Conservation (phyloP, 2,888 invertebrate genomes). For the Sinotaia quadrata region DNA sequence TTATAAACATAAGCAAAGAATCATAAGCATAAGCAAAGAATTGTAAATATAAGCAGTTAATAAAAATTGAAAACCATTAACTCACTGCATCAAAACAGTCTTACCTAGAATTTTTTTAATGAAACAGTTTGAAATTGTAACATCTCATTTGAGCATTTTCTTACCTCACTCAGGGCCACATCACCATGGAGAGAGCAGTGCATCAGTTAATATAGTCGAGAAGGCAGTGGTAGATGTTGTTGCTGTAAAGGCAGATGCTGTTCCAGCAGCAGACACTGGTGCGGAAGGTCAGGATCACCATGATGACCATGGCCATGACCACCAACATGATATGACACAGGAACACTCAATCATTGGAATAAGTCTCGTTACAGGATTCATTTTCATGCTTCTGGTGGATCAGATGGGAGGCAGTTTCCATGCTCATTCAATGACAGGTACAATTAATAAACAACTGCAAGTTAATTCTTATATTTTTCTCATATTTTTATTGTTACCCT, state of each 20-base stretch:
- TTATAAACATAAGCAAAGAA: no score
- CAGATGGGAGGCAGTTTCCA: conserved; percentile 76
- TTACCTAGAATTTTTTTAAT: no score
- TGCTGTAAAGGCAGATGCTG: neutral
- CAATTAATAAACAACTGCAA: conserved; percentile 11
- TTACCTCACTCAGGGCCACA: no score
- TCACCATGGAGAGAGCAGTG: conserved; percentile 7
- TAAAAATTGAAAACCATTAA: no score
- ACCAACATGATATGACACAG: conserved; percentile 72
- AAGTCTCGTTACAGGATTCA: conserved; percentile 93
- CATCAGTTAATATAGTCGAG: conserved; percentile 13
- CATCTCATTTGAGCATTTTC: no score
- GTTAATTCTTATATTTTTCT: neutral
- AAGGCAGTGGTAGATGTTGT: conserved; percentile 13
- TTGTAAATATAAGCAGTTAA: no score
- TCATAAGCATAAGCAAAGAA: no score
- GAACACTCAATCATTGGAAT: conserved; percentile 90
- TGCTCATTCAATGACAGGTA: conserved; percentile 49
- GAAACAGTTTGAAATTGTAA: no score
- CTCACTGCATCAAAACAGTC: no score
- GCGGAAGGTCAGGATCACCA: conserved; percentile 14
- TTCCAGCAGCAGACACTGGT: conserved; percentile 8
- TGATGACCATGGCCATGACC: conserved; percentile 30
- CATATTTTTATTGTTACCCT: conserved; percentile 2
- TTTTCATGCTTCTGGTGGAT: conserved; percentile 97